Evolutionary conservation across 2,113 vertebrate genomes (phyloP), one percentile per base, ranked within the genome.

Genomic region (Chrysochloris asiatica): DNA sequence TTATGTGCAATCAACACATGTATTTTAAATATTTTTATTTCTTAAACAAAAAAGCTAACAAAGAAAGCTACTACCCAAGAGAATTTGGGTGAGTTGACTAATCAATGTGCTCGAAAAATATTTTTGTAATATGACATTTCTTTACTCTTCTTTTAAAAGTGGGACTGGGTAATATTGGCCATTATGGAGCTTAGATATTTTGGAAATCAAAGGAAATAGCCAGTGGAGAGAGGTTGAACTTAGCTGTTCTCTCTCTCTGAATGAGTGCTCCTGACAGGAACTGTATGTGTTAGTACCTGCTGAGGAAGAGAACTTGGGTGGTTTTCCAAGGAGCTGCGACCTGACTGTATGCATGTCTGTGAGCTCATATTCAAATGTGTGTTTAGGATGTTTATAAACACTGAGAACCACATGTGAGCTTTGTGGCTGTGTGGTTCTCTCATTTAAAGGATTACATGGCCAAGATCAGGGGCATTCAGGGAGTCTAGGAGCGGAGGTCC

Each of bases 181-280:
- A 94, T 94, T 95, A 95, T 0, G 85, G 38, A 52, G 83, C 72
- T 93, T 96, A 59, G 81, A 92, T 94, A 91, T 87, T 56, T 95
- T 95, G 54, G 77, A 95, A 96, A 97, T 95, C 96, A 97, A 95
- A 97, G 95, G 95, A 75, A 87, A 92, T 48, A 82, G 28, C 84
- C 89, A 79, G 89, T 91, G 89, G 86, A 93, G 91, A 90, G 69
- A 93, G 41, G 54, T 77, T 95, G 93, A 94, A 89, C 83, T 95
- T 93, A 95, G 92, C 91, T 94, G 95, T 93, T 97, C 95, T 95
- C 88, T 96, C 96, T 96, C 67, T 92, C 67, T 91, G 77, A 92
- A 77, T 94, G 95, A 97, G 95, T 96, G 95, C 90, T 83, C 86
- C 87, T 96, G 95, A 96, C 94, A 88, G 93, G 91, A 95, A 88